A percentile compares a stretch with the other conserved stretches of the same genome.
Evolutionary conservation across 2,888 invertebrate species (phyloP).

Genomic region (Drosophila prostipennis): DNA sequence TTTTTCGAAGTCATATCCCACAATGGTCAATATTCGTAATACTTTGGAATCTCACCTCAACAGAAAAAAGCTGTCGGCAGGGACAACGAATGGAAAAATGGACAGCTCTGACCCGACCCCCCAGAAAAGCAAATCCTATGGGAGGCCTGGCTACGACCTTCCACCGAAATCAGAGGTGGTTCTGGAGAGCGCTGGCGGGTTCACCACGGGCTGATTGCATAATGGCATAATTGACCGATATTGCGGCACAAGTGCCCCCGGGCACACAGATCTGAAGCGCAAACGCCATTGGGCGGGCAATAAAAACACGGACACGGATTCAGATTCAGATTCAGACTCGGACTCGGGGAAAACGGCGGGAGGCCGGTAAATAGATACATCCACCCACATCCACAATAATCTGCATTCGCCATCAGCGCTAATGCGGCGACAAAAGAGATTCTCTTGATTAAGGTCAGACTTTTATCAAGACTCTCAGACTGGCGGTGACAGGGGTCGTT

Average conservation of each 20-base stretch:
- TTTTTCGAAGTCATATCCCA: too few species aligned
- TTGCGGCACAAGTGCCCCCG: slow-evolving; percentile 57
- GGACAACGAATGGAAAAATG: too few species aligned
- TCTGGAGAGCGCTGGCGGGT: slow-evolving; percentile 43
- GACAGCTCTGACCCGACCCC: too few species aligned
- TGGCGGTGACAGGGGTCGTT: slow-evolving; percentile 12
- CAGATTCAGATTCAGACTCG: neutral
- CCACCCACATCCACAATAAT: slow-evolving; percentile 12
- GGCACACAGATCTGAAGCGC: slow-evolving; percentile 3
- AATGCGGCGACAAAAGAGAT: slow-evolving; percentile 73
- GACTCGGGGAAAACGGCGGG: slow-evolving; percentile 17
- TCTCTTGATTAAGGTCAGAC: slow-evolving; percentile 70
- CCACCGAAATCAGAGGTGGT: slow-evolving; percentile 15
- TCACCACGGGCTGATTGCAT: slow-evolving; percentile 68
- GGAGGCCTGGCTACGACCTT: slow-evolving; percentile 20
- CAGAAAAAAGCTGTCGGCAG: too few species aligned
- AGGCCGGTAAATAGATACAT: slow-evolving; percentile 30
- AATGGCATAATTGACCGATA: slow-evolving; percentile 78
- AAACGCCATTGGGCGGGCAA: slow-evolving; percentile 45
- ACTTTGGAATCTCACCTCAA: too few species aligned
- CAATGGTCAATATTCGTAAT: too few species aligned
- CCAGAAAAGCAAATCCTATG: neutral
- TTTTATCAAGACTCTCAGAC: slow-evolving; percentile 57
- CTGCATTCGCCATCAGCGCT: slow-evolving; percentile 36
- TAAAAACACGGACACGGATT: slow-evolving; percentile 46